A percentile compares a stretch with the other conserved stretches of the same genome.
Conservation (phyloP, 2,113 vertebrate genomes). For the Catagonus wagneri region DNA sequence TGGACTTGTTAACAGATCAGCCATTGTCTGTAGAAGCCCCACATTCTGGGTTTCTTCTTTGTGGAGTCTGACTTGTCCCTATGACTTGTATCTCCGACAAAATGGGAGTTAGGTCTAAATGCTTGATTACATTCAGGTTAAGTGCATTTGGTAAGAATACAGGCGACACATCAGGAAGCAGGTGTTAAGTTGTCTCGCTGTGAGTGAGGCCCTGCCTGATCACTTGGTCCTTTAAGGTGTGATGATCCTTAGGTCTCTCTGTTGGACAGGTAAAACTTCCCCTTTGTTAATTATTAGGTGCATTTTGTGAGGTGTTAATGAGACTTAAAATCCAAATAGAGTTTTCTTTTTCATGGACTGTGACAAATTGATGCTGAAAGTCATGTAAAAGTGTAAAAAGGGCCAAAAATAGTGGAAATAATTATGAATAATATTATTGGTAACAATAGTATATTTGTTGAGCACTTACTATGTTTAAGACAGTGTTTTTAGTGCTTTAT, state of each 20-base stretch:
- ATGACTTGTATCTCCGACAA: background rate
- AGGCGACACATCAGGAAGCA: background rate
- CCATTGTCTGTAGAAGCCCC: background rate
- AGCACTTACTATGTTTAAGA: background rate
- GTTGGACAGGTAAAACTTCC: background rate
- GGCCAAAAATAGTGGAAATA: background rate
- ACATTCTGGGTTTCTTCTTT: background rate
- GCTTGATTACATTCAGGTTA: background rate
- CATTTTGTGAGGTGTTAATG: background rate
- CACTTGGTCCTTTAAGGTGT: background rate
- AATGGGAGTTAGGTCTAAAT: background rate
- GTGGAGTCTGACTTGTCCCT: background rate
- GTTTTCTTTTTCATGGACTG: background rate
- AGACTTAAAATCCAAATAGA: background rate
- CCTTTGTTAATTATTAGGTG: background rate
- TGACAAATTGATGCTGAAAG: background rate
- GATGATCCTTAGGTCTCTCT: background rate
- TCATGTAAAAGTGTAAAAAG: background rate
- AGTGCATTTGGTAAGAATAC: background rate
- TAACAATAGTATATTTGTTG: background rate
- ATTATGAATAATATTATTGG: background rate
- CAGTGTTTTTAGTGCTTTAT: background rate
- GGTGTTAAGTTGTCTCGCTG: background rate
- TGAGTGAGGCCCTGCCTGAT: background rate
- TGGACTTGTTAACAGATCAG: background rate